Evolutionary conservation across 2,888 invertebrate genomes (phyloP).

Genomic region (Ametastegia equiseti): DNA sequence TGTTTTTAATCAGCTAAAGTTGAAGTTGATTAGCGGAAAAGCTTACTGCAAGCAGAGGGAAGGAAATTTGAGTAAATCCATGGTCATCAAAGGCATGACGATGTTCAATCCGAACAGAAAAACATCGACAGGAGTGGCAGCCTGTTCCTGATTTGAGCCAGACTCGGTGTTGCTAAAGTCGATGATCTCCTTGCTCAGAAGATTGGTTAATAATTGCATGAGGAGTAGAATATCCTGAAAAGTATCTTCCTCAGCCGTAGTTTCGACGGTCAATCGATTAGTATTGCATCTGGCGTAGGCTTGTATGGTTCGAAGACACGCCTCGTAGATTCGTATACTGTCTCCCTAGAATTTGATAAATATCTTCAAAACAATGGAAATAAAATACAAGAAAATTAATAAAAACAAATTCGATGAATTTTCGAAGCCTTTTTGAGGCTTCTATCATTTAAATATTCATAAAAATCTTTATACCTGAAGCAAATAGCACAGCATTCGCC

Average conservation of each 20-base stretch:
- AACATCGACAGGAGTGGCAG: slow-evolving; percentile 79
- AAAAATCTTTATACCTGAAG: slow-evolving; percentile 64
- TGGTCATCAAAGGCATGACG: slow-evolving; percentile 85
- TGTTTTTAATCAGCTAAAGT: not conserved
- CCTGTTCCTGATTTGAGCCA: slow-evolving; percentile 61
- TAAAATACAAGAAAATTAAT: slow-evolving; percentile 36
- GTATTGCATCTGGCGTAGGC: slow-evolving; percentile 83
- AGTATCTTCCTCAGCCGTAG: slow-evolving; percentile 85
- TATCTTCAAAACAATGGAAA: slow-evolving; percentile 40
- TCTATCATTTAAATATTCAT: not conserved
- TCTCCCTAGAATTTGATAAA: slow-evolving; percentile 74
- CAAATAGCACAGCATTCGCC: slow-evolving; percentile 83
- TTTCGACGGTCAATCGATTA: slow-evolving; percentile 80
- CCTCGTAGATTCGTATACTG: slow-evolving; percentile 82
- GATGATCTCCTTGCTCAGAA: slow-evolving; percentile 79
- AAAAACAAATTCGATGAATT: slow-evolving; percentile 35
- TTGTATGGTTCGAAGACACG: slow-evolving; percentile 84
- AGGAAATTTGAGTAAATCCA: slow-evolving; percentile 85
- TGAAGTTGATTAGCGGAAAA: not conserved
- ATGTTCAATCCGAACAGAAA: slow-evolving; percentile 84
- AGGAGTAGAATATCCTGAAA: slow-evolving; percentile 87
- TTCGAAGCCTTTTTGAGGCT: slow-evolving; percentile 31
- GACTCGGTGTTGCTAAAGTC: slow-evolving; percentile 71
- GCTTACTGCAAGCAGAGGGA: slow-evolving; percentile 81
- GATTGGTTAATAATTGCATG: slow-evolving; percentile 85